Conservation (phyloP, 2,113 vertebrate species). For the Eurystomus gularis region DNA sequence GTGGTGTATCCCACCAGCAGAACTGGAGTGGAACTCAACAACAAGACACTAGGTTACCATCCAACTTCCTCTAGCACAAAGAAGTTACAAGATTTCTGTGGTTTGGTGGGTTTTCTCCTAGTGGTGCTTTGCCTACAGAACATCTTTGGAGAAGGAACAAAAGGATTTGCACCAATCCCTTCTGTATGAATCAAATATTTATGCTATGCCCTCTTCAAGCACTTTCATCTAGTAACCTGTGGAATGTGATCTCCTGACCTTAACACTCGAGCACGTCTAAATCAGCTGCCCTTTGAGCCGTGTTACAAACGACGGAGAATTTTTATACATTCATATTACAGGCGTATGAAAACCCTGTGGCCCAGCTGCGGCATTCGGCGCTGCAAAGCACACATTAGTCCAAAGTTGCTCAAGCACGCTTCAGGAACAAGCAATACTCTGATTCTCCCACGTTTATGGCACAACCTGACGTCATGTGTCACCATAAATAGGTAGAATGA, state of each 20-base stretch:
- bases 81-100: not conserved
- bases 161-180: constrained; percentile 34
- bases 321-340: constrained; percentile 3
- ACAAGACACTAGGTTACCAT: not conserved
- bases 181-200: constrained; percentile 56
- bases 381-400: not conserved
- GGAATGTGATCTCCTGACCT: constrained; percentile 68
- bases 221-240: constrained; percentile 50
- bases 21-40: constrained; percentile 2
- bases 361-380: not conserved
- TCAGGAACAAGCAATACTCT: not conserved
- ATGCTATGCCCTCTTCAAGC: constrained; percentile 36
- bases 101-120: not conserved
- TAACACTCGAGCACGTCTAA: constrained; percentile 43
- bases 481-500: not conserved
- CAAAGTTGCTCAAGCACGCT: not conserved
- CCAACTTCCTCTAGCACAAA: constrained; percentile 10
- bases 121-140: not conserved
- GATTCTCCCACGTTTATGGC: not conserved
- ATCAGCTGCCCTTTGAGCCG: constrained; percentile 59
- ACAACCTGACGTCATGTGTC: not conserved
- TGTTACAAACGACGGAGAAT: not conserved
- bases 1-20: not conserved
- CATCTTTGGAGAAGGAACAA: not conserved
- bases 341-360: not conserved